These are phyloP conservation scores for Brachionus paranguensis DNA, from an alignment of 1,140 invertebrate genomes.

Conservation along the genomic window DNA sequence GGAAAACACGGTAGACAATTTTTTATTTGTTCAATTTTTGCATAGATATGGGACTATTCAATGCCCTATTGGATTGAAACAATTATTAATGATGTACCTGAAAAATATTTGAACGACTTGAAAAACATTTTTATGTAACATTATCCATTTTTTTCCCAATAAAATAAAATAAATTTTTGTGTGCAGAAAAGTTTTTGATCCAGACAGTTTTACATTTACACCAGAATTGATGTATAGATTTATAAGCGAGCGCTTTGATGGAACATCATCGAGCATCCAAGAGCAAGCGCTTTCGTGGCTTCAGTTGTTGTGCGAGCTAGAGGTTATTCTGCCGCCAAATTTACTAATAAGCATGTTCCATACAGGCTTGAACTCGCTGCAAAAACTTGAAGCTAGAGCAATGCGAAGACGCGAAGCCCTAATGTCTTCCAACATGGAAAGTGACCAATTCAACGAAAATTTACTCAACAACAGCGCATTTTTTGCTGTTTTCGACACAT, in stretches of 20 bases:
- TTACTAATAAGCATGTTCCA: constrained; percentile 4
- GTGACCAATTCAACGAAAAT: constrained; percentile 26
- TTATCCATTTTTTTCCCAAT: no score
- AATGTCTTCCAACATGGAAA: not conserved
- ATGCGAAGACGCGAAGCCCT: not conserved
- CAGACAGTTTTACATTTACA: not conserved
- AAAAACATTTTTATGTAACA: constrained; percentile 75
- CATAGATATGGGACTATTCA: constrained; percentile 80
- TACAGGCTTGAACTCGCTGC: constrained; percentile 24
- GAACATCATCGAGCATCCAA: constrained; percentile 30
- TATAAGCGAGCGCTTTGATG: constrained; percentile 32
- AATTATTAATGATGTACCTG: constrained; percentile 84
- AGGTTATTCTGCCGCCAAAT: not conserved
- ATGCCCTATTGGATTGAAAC: constrained; percentile 99
- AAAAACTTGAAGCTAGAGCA: constrained; percentile 39
- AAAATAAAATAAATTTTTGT: not conserved
- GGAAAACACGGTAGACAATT: no score
- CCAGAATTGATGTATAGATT: constrained; percentile 31
- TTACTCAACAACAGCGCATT: not conserved
- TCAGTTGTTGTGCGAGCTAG: constrained; percentile 23
- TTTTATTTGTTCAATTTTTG: no score
- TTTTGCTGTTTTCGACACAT: constrained; percentile 40
- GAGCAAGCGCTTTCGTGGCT: constrained; percentile 38
- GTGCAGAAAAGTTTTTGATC: constrained; percentile 39
- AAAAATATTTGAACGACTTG: constrained; percentile 80